Evolutionary conservation across 2,113 vertebrate species (phyloP).

Genomic region (Theropithecus gelada): DNA sequence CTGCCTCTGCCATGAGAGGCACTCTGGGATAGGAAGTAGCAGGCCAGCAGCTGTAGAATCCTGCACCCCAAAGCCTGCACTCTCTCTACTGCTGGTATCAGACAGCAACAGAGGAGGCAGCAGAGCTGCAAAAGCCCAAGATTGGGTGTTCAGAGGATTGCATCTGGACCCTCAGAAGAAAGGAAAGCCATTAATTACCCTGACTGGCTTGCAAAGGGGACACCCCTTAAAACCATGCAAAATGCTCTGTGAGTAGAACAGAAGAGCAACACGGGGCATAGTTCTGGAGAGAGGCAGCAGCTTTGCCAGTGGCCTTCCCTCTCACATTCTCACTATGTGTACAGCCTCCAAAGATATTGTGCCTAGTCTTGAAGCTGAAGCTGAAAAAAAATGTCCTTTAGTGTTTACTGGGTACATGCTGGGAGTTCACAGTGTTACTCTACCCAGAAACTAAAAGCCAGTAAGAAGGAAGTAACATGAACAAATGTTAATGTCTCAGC

Average conservation of each 20-base stretch:
- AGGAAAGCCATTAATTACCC: background rate
- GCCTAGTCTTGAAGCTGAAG: constrained; percentile 3
- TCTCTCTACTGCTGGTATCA: background rate
- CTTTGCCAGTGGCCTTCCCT: background rate
- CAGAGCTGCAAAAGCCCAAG: background rate
- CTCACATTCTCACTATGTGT: background rate
- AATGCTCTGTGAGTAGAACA: background rate
- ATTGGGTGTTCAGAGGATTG: background rate
- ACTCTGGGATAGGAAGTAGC: background rate
- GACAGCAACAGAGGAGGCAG: background rate
- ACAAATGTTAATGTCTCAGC: background rate
- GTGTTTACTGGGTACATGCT: background rate
- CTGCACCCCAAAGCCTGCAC: background rate
- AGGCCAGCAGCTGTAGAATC: background rate
- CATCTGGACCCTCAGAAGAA: background rate
- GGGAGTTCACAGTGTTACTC: background rate
- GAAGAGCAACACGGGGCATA: background rate
- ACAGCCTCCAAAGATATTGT: background rate
- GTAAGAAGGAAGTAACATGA: background rate
- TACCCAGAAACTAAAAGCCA: background rate
- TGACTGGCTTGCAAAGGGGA: background rate
- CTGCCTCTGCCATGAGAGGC: background rate
- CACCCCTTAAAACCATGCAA: background rate
- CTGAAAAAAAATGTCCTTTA: background rate
- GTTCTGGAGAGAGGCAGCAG: background rate